Percentiles rank a stretch among this genome's conserved stretches.
Conservation (phyloP, 2,113 vertebrate genomes). For the Sterna hirundo region DNA sequence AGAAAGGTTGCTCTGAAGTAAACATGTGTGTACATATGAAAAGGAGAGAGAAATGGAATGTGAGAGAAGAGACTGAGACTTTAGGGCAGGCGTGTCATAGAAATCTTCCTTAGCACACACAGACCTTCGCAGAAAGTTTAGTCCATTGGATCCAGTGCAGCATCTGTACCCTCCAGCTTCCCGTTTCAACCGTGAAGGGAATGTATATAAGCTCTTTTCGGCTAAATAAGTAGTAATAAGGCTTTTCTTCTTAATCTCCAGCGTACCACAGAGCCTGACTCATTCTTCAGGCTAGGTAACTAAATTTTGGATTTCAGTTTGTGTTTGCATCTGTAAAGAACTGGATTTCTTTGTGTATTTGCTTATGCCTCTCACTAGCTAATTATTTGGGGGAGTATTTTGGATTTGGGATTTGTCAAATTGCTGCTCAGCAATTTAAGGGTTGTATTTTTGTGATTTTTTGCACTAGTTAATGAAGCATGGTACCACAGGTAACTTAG, state of each 20-base stretch:
- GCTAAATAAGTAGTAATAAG: neutral
- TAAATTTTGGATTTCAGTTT: neutral
- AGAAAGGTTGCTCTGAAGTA: neutral
- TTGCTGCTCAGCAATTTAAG: neutral
- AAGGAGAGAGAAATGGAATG: neutral
- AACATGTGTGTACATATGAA: neutral
- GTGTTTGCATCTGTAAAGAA: neutral
- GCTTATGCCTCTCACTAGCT: neutral
- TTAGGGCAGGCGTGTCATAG: neutral
- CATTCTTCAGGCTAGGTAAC: neutral
- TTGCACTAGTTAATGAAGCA: neutral
- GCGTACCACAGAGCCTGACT: neutral
- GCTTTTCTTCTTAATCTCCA: neutral
- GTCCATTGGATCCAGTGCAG: neutral
- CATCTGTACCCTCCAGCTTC: neutral
- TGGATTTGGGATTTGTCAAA: slow-evolving; percentile 1
- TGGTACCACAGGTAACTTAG: neutral
- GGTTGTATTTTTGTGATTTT: neutral
- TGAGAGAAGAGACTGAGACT: neutral
- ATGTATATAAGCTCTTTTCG: neutral
- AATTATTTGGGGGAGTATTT: neutral
- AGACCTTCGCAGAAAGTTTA: neutral
- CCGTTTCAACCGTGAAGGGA: neutral
- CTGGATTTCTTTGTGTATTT: neutral
- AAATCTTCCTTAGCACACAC: neutral